A percentile compares a stretch with the other conserved stretches of the same genome.
phyloP scores from a whole-genome alignment of 2,888 invertebrate species.

The Polydrusus pterygomalis region DNA sequence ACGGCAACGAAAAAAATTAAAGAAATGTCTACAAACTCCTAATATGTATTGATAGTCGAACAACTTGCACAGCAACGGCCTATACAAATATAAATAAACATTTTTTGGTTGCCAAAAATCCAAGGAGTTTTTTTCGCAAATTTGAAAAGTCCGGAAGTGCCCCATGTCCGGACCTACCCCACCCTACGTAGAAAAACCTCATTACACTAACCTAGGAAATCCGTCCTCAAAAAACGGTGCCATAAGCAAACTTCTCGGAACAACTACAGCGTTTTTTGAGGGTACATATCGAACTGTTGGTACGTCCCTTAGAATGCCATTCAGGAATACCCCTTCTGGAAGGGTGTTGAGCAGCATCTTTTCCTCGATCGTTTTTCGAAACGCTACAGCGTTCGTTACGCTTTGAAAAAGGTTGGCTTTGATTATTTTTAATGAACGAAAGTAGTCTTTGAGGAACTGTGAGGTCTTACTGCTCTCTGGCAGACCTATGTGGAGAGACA shows the following conservation, averaged over 20 bases:
- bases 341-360: slow-evolving; percentile 67
- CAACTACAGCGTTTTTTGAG: slow-evolving; percentile 71
- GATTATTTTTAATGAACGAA: slow-evolving; percentile 71
- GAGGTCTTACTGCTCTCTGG: slow-evolving; percentile 67
- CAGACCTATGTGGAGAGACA: slow-evolving; percentile 72
- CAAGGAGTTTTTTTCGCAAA: too few relatives aligned
- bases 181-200: too few relatives aligned
- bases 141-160: too few relatives aligned
- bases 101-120: too few relatives aligned
- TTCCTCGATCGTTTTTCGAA: slow-evolving; percentile 70
- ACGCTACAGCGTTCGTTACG: slow-evolving; percentile 71
- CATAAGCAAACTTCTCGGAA: slow-evolving; percentile 71
- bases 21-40: too few relatives aligned
- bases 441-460: slow-evolving; percentile 70
- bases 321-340: slow-evolving; percentile 66
- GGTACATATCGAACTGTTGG: slow-evolving; percentile 69
- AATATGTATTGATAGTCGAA: too few relatives aligned
- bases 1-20: too few relatives aligned
- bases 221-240: slow-evolving; percentile 70
- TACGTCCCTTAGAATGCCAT: slow-evolving; percentile 56
- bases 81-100: too few relatives aligned
- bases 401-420: slow-evolving; percentile 74
- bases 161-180: too few relatives aligned
- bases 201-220: slow-evolving; percentile 72
- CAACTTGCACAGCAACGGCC: too few relatives aligned